These are phyloP conservation scores for Oryzias curvinotus DNA, from an alignment of 2,113 vertebrate species.

Conservation along the genomic window DNA sequence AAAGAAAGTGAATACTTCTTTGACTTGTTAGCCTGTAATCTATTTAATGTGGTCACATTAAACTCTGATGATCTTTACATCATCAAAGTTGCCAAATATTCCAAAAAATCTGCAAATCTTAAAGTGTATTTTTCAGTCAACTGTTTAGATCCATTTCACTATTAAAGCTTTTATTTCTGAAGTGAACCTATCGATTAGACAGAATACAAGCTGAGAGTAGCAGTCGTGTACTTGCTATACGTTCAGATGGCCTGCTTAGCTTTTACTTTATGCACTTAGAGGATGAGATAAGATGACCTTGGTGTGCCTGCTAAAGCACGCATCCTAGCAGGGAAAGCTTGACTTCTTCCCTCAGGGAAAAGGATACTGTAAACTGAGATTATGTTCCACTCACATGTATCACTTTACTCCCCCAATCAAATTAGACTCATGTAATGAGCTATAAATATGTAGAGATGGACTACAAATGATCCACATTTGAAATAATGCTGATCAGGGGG, in stretches of 20 bases:
- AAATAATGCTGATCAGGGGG: conserved; percentile 69
- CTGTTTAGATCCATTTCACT: conserved; percentile 5
- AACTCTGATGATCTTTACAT: conserved; percentile 9
- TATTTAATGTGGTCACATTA: conserved; percentile 48
- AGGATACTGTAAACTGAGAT: conserved; percentile 67
- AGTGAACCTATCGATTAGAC: conserved; percentile 1
- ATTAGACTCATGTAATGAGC: conserved; percentile 75
- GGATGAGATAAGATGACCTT: conserved; percentile 75
- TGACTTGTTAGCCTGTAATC: conserved; percentile 62
- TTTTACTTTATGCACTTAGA: conserved; percentile 74
- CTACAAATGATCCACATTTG: conserved; percentile 74
- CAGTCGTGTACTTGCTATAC: conserved; percentile 31
- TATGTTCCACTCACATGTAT: conserved; percentile 70
- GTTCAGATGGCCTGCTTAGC: conserved; percentile 61
- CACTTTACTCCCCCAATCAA: conserved; percentile 72
- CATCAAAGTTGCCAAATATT: background rate
- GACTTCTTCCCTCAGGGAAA: conserved; percentile 64
- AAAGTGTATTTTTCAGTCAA: too few species aligned
- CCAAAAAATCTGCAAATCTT: too few species aligned
- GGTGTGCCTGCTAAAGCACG: conserved; percentile 62
- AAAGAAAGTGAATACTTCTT: conserved; percentile 60
- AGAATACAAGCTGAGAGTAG: conserved; percentile 25
- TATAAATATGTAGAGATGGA: conserved; percentile 80
- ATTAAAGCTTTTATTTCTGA: background rate
- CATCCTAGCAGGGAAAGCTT: conserved; percentile 59